Conservation (phyloP, 2,888 invertebrate genomes). For the Acronicta aceris region DNA sequence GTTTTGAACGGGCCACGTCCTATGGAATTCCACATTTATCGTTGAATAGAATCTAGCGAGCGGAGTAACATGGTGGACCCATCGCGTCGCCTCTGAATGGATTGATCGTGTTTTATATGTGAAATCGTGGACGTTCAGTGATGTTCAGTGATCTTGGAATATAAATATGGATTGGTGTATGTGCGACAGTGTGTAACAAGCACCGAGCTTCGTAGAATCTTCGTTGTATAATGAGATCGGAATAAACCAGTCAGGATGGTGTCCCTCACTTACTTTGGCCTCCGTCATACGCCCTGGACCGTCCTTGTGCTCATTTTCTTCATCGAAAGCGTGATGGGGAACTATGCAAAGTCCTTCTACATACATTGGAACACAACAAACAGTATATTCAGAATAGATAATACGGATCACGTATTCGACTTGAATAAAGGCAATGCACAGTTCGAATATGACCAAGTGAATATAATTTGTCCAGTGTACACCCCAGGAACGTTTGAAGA, state of each 20-base stretch:
- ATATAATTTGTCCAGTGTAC: constrained; percentile 98
- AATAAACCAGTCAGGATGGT: constrained; percentile 83
- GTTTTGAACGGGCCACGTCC: constrained; percentile 84
- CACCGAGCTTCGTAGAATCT: constrained; percentile 53
- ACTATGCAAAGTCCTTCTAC: constrained; percentile 95
- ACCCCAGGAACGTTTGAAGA: constrained; percentile 95
- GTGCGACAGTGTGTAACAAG: constrained; percentile 55
- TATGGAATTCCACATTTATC: constrained; percentile 88
- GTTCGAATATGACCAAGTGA: constrained; percentile 98
- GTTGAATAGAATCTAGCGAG: constrained; percentile 87
- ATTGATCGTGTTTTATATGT: constrained; percentile 80
- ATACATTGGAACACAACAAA: constrained; percentile 97
- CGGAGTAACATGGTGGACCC: constrained; percentile 86
- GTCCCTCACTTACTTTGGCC: constrained; percentile 80
- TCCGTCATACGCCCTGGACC: constrained; percentile 86
- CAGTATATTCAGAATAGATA: constrained; percentile 98
- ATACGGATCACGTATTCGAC: constrained; percentile 98
- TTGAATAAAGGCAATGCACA: constrained; percentile 97
- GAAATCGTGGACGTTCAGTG: constrained; percentile 67
- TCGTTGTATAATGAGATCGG: constrained; percentile 77
- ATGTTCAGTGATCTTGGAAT: constrained; percentile 56
- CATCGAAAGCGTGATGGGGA: constrained; percentile 91
- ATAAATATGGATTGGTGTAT: constrained; percentile 84
- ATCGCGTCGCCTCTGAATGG: constrained; percentile 79
- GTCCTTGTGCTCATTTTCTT: constrained; percentile 90